Evolutionary conservation across 1,140 invertebrate species (phyloP).

Genomic region (Atopsyche davidsoni): DNA sequence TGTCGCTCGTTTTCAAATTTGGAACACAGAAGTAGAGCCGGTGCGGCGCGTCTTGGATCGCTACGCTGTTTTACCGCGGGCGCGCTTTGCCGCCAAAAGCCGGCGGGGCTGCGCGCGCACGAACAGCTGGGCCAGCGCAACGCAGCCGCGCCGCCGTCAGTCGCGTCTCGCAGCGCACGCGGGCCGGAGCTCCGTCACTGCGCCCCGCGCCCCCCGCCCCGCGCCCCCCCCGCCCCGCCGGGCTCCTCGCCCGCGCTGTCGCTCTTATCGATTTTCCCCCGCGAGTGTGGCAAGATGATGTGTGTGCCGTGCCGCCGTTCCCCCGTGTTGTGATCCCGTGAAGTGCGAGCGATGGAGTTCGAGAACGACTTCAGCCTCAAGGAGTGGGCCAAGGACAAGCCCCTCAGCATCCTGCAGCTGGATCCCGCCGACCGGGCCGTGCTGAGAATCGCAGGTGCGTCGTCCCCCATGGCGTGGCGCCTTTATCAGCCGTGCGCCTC

Average conservation of each 20-base stretch:
- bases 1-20: too few species aligned
- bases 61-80: too few species aligned
- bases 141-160: too few species aligned
- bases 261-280: slow-evolving; percentile 46
- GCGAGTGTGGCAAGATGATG: slow-evolving; percentile 43
- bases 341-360: slow-evolving; percentile 63
- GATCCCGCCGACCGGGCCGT: slow-evolving; percentile 92
- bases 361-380: slow-evolving; percentile 79
- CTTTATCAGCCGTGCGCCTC: too few species aligned
- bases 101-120: too few species aligned
- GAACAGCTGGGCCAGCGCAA: too few species aligned
- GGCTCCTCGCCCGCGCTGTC: slow-evolving; percentile 36
- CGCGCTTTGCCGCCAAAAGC: too few species aligned
- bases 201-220: background rate
- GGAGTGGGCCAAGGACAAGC: slow-evolving; percentile 94
- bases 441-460: slow-evolving; percentile 90
- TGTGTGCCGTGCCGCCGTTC: slow-evolving; percentile 36
- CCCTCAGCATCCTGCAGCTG: slow-evolving; percentile 89
- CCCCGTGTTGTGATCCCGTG: slow-evolving; percentile 38
- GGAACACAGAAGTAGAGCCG: too few species aligned
- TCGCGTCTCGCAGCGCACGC: too few species aligned
- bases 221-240: slow-evolving; percentile 1
- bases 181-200: background rate
- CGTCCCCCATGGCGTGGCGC: too few species aligned
- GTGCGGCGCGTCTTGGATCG: too few species aligned